Percentiles rank a stretch among this genome's conserved stretches.
These are phyloP conservation scores for Corythornis vintsioides DNA, from an alignment of 2,113 vertebrate genomes.

Conservation along the genomic window DNA sequence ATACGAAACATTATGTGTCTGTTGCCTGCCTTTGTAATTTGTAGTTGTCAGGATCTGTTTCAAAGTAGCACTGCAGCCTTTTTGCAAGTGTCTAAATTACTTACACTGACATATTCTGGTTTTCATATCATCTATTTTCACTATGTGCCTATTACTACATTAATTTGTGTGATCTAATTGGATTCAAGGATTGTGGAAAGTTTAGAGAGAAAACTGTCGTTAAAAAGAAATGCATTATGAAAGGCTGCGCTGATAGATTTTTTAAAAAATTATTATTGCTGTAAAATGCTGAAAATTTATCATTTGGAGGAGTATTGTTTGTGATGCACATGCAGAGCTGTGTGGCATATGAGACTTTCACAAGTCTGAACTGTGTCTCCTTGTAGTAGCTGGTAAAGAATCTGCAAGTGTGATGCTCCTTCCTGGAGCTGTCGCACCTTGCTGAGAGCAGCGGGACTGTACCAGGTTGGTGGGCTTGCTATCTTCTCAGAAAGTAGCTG, in stretches of 20 bases:
- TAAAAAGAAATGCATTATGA: neutral
- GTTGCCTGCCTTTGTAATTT: slow-evolving; percentile 44
- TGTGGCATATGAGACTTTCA: neutral
- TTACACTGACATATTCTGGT: neutral
- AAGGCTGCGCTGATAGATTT: neutral
- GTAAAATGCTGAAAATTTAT: neutral
- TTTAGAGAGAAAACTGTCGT: neutral
- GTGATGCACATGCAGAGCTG: neutral
- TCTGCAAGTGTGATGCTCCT: neutral
- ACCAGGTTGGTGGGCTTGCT: fast-evolving
- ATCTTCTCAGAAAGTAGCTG: neutral
- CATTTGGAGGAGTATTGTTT: neutral
- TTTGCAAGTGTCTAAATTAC: slow-evolving; percentile 35
- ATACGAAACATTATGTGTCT: slow-evolving; percentile 2
- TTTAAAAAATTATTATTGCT: neutral
- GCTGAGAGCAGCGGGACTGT: fast-evolving
- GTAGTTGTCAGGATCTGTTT: slow-evolving; percentile 46
- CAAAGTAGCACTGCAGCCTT: neutral
- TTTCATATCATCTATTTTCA: neutral
- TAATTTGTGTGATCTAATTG: slow-evolving; percentile 27
- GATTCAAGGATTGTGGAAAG: neutral
- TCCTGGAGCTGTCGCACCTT: neutral
- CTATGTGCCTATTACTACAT: neutral
- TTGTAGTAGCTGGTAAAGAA: neutral
- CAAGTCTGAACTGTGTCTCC: neutral